Evolutionary conservation across 2,888 invertebrate genomes (phyloP).

Genomic region (Rhopalosiphum nymphaeae): DNA sequence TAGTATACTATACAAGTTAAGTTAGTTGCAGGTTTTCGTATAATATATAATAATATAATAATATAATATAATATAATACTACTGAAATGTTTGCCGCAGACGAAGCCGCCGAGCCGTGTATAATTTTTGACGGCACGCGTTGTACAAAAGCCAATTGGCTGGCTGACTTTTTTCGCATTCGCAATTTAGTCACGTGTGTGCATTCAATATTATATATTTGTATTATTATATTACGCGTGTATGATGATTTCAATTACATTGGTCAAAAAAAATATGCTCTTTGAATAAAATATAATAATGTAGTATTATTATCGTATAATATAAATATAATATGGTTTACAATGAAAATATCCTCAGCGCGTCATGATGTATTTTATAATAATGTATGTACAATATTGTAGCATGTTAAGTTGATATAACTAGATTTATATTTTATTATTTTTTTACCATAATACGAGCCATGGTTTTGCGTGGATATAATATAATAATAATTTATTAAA

Average conservation of each 20-base stretch:
- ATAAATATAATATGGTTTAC: not conserved
- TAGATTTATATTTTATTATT: not conserved
- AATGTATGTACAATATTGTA: not conserved
- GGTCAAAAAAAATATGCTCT: not conserved
- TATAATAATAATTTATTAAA: not conserved
- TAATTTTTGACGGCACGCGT: not conserved
- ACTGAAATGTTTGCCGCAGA: not conserved
- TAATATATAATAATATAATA: no score
- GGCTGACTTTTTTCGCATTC: not conserved
- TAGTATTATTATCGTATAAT: not conserved
- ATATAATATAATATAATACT: not conserved
- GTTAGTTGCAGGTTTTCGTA: not conserved
- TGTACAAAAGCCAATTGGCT: conserved; percentile 3
- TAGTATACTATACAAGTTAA: not conserved
- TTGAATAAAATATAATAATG: no score
- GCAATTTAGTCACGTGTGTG: not conserved
- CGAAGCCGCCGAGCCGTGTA: not conserved
- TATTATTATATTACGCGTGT: not conserved
- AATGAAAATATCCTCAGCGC: not conserved
- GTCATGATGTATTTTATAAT: not conserved
- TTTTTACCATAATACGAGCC: not conserved
- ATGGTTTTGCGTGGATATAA: not conserved
- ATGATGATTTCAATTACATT: conserved; percentile 21
- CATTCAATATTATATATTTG: not conserved
- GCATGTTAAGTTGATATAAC: not conserved